Evolutionary conservation across 2,113 vertebrate genomes (phyloP).

Genomic region (Phycodurus eques): DNA sequence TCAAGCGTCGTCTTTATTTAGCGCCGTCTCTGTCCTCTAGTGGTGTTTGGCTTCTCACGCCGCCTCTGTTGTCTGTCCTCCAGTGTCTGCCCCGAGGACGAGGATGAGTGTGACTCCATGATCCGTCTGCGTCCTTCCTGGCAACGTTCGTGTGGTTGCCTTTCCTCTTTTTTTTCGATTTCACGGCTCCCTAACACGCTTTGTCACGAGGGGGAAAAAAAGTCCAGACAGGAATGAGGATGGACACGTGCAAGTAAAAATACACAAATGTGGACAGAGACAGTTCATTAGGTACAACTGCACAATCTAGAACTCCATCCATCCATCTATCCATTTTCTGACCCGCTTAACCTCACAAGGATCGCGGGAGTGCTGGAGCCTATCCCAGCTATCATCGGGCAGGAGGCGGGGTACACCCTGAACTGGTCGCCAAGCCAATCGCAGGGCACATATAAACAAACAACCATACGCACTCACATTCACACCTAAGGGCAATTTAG

Average conservation of each 20-base stretch:
- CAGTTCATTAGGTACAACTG: not conserved
- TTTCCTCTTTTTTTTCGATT: slow-evolving; percentile 31
- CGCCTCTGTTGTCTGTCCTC: slow-evolving; percentile 26
- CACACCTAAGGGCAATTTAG: too few species aligned
- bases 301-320: too few species aligned
- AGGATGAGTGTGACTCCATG: slow-evolving; percentile 40
- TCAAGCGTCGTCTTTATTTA: slow-evolving; percentile 33
- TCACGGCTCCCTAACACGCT: slow-evolving; percentile 33
- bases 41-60: slow-evolving; percentile 31
- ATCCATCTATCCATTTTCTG: too few species aligned
- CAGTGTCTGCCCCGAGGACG: slow-evolving; percentile 36
- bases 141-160: slow-evolving; percentile 20
- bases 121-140: slow-evolving; percentile 16
- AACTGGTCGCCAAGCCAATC: too few species aligned
- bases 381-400: too few species aligned
- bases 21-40: slow-evolving; percentile 19
- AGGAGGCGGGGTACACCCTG: too few species aligned
- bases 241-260: slow-evolving; percentile 9
- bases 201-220: slow-evolving; percentile 38
- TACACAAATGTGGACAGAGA: slow-evolving; percentile 1
- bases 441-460: too few species aligned
- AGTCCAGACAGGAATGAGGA: slow-evolving; percentile 35
- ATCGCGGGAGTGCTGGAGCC: too few species aligned
- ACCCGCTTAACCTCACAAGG: too few species aligned
- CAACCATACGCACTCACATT: too few species aligned